These are phyloP conservation scores for Drosophila micromelanica DNA, from an alignment of 1,140 invertebrate species.

Conservation along the genomic window DNA sequence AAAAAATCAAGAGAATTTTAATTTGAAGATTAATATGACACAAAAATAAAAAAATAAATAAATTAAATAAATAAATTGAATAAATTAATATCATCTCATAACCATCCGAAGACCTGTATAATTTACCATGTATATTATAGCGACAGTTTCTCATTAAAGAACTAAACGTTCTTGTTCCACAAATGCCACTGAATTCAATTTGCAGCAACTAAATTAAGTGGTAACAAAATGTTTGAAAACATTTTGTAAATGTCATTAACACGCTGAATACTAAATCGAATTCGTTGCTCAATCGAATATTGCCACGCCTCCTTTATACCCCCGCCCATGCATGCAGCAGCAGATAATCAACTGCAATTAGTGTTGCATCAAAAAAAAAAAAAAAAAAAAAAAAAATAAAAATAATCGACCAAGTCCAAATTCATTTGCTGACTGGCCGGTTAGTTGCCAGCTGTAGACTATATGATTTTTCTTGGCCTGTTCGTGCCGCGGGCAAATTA, in stretches of 20 bases:
- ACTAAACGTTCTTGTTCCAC: constrained; percentile 14
- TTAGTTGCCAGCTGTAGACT: neutral
- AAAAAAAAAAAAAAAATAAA: too few species aligned
- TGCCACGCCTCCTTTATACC: neutral
- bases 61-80: too few species aligned
- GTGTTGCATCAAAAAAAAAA: constrained; percentile 47
- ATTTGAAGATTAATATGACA: too few species aligned
- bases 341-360: constrained; percentile 43
- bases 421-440: constrained; percentile 35
- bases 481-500: constrained; percentile 30
- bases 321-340: neutral
- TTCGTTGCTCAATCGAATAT: constrained; percentile 30
- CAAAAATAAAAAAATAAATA: too few species aligned
- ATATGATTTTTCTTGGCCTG: constrained; percentile 1
- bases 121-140: too few species aligned
- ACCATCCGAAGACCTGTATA: too few species aligned
- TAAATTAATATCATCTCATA: too few species aligned
- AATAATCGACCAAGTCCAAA: constrained; percentile 4
- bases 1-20: too few species aligned
- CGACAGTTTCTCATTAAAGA: neutral
- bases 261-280: constrained; percentile 1
- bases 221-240: constrained; percentile 34
- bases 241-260: constrained; percentile 44
- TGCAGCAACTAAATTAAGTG: constrained; percentile 41
- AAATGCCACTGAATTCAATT: constrained; percentile 32